Evolutionary conservation across 2,888 invertebrate genomes (phyloP), one percentile per base, ranked within the genome.

Genomic region (Cerceris rybyensis): DNA sequence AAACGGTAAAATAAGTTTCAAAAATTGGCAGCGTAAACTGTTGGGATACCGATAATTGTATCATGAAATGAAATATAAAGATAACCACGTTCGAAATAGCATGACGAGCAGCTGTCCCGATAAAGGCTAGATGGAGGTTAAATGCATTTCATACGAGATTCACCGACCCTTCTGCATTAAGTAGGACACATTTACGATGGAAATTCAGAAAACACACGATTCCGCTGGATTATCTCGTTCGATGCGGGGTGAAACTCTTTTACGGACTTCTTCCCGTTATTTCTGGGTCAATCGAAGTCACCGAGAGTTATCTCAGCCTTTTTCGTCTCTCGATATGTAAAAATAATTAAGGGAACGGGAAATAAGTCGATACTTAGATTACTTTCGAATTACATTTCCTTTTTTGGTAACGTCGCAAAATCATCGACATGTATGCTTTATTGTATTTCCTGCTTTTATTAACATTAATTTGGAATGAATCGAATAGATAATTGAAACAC

Each of bases 211-310:
- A 76, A 64, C 46, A 46, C 14, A 39, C 49, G 52, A 57, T 60
- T 46, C 50, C 9, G 28, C 7, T 8, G 54, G 14, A 76, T 52
- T 65, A 16, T 0, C 41, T 58, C 16, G 64, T 43, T 52, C 67
- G 57, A 76, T 65, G 55, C 60, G 42, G 17, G n/a, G 14, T 17
- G 58, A n/a, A 41, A 9, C 59, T 14, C 7, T 28, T n/a, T 39
- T 46, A 16, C 39, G n/a, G 64, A 71, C 46, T 46, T 54, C 46
- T 67, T 68, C 68, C 43, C 68, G 64, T 60, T 75, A 76, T 76
- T 78, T 75, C 59, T 65, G 68, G 71, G 76, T 76, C 76, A 41
- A 68, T 71, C 75, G 75, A 70, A 70, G 63, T 16, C 28, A 17
- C 28, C 17, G n/a, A 13, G 39, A 14, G 52, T 13, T 28, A n/a